Percentiles rank a stretch among this genome's conserved stretches.
These are phyloP conservation scores for Grallaria varia DNA, from an alignment of 2,113 vertebrate species.

Conservation along the genomic window DNA sequence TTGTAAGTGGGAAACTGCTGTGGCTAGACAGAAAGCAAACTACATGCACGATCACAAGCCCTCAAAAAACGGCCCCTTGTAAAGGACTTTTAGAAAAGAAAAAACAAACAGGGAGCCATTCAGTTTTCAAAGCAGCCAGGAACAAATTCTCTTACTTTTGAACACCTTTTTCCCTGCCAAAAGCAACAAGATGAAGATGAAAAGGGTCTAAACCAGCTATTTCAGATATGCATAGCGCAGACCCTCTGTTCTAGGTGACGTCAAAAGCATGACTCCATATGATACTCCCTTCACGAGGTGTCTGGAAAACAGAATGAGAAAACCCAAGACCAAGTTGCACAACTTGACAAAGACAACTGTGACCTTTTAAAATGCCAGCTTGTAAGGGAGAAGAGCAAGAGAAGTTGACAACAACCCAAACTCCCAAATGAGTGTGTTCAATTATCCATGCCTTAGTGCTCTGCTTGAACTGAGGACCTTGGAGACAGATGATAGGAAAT, in stretches of 20 bases:
- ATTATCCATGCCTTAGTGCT: background rate
- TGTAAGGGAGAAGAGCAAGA: background rate
- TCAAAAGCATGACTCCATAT: constrained; percentile 15
- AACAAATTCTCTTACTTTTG: constrained; percentile 41
- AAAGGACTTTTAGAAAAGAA: constrained; percentile 12
- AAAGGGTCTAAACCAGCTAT: constrained; percentile 2
- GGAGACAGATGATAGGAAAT: background rate
- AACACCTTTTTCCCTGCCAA: constrained; percentile 34
- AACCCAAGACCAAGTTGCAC: background rate
- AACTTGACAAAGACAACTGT: background rate
- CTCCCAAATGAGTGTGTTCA: background rate
- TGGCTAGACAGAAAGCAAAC: constrained; percentile 50
- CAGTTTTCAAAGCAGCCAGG: background rate
- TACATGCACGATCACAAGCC: constrained; percentile 1
- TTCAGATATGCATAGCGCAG: constrained; percentile 22
- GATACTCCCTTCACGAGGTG: background rate
- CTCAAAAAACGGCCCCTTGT: background rate
- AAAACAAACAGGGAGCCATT: background rate
- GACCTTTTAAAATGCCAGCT: background rate
- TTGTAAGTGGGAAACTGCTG: constrained; percentile 36
- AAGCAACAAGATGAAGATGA: constrained; percentile 45
- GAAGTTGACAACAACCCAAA: background rate
- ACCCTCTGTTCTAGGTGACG: background rate
- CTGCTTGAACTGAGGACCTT: background rate
- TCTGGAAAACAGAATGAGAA: constrained; percentile 8